A percentile compares a stretch with the other conserved stretches of the same genome.
These are phyloP conservation scores for Nasua narica DNA, from an alignment of 2,797 vertebrate species.

Conservation along the genomic window DNA sequence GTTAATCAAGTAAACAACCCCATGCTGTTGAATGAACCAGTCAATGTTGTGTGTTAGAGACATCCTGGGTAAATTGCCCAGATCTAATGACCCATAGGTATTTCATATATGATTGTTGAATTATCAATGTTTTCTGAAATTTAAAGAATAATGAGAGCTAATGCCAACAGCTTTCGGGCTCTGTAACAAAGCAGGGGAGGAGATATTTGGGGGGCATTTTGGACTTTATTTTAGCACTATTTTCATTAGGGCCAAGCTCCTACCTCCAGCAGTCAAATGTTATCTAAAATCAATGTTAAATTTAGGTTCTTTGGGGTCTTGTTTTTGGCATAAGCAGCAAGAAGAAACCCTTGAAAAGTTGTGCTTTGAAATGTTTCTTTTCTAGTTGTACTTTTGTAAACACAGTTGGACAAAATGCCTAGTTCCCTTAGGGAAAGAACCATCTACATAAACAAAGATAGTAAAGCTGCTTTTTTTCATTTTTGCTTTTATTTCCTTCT, in stretches of 20 bases:
- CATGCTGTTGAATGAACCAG: too few relatives aligned
- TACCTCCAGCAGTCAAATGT: neutral
- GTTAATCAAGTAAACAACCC: neutral
- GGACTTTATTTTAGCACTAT: neutral
- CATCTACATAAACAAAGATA: neutral
- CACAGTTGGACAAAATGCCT: neutral
- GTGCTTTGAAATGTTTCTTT: constrained; percentile 3
- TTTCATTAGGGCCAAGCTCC: neutral
- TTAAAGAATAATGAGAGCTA: neutral
- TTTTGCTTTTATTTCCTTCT: neutral
- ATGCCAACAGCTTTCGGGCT: neutral
- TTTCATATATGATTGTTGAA: neutral
- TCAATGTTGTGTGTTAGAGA: neutral
- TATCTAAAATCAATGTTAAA: neutral
- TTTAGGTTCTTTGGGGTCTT: neutral
- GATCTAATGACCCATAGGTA: neutral
- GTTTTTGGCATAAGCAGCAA: neutral
- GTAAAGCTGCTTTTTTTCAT: neutral
- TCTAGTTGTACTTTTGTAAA: neutral
- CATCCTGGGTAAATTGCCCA: neutral
- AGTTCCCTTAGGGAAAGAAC: neutral
- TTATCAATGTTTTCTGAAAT: neutral
- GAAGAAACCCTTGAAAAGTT: neutral
- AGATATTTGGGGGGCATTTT: neutral
- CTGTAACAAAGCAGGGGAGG: neutral